Conservation (phyloP, 1,140 invertebrate genomes). For the Battus philenor region DNA sequence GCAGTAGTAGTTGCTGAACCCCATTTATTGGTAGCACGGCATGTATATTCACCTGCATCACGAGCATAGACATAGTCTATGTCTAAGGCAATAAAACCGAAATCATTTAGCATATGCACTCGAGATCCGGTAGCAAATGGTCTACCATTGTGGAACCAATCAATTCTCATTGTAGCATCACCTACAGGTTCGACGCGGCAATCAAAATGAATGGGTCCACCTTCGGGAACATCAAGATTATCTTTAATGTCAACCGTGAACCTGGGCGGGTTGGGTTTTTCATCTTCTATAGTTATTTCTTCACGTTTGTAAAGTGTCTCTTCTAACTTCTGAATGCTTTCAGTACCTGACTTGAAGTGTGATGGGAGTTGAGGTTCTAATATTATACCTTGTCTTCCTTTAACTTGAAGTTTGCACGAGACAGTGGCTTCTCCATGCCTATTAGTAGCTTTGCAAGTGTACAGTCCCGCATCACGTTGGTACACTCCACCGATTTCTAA, state of each 20-base stretch:
- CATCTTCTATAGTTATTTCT: conserved; percentile 88
- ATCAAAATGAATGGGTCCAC: conserved; percentile 92
- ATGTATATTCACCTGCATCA: conserved; percentile 92
- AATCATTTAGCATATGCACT: conserved; percentile 95
- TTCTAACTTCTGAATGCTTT: conserved; percentile 93
- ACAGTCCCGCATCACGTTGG: conserved; percentile 90
- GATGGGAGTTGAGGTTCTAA: conserved; percentile 92
- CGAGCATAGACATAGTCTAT: conserved; percentile 92
- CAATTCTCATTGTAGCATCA: conserved; percentile 91
- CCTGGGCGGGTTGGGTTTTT: conserved; percentile 88
- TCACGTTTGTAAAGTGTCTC: conserved; percentile 92
- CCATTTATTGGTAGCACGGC: conserved; percentile 92
- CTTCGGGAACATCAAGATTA: conserved; percentile 89
- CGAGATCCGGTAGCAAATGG: conserved; percentile 92
- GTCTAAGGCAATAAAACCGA: conserved; percentile 95
- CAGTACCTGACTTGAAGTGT: conserved; percentile 90
- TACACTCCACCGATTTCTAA: conserved; percentile 93
- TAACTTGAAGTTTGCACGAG: conserved; percentile 89
- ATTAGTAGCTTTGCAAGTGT: conserved; percentile 94
- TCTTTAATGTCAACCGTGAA: conserved; percentile 92
- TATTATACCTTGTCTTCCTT: conserved; percentile 90
- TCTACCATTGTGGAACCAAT: conserved; percentile 95
- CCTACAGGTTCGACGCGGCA: conserved; percentile 91
- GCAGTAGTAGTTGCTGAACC: conserved; percentile 90
- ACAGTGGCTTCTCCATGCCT: conserved; percentile 92